Percentiles rank a stretch among this genome's conserved stretches.
Evolutionary conservation across 2,113 vertebrate species (phyloP).

Genomic region (Fulica atra): DNA sequence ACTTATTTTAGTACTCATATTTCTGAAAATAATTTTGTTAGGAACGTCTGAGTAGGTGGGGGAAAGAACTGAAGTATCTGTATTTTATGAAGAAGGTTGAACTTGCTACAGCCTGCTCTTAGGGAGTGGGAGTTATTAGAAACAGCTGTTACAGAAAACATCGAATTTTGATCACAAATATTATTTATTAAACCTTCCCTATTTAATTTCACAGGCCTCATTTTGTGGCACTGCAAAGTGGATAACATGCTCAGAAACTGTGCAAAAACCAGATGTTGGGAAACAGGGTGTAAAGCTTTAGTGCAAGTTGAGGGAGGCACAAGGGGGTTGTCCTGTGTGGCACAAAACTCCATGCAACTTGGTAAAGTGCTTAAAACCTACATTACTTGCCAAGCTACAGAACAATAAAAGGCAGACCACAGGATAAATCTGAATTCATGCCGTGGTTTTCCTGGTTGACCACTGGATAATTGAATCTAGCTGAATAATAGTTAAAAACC

Average conservation of each 20-base stretch:
- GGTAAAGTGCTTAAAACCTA: neutral
- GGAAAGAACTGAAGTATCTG: neutral
- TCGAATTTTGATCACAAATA: neutral
- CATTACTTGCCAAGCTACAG: neutral
- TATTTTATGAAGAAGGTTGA: neutral
- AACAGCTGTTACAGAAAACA: neutral
- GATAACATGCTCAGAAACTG: neutral
- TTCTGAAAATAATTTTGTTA: neutral
- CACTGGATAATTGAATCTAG: neutral
- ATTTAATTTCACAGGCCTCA: neutral
- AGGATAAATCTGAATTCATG: neutral
- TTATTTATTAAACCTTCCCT: neutral
- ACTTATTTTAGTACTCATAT: neutral
- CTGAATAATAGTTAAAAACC: neutral
- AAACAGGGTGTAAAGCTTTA: neutral
- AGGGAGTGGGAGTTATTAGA: neutral
- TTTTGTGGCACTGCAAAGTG: neutral
- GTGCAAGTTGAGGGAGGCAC: neutral
- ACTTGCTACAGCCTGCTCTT: neutral
- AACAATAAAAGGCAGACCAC: neutral
- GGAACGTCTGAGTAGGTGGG: neutral
- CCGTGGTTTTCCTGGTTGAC: neutral
- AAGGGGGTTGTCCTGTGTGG: neutral
- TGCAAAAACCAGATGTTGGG: neutral
- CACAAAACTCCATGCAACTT: neutral